Evolutionary conservation across 1,140 invertebrate genomes (phyloP).

Genomic region (Propsilocerus akamusi): DNA sequence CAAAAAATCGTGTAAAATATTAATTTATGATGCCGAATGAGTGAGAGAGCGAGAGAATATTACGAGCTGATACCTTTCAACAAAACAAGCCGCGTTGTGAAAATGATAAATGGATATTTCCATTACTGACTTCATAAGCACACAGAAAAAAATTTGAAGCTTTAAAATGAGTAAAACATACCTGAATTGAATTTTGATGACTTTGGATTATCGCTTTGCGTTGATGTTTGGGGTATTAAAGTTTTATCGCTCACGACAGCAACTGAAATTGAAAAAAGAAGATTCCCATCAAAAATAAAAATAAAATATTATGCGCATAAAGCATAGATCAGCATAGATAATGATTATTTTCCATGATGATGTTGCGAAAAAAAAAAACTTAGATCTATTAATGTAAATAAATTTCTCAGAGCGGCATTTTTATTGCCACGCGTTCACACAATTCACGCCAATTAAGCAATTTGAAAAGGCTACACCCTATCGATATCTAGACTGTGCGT

Average conservation of each 20-base stretch:
- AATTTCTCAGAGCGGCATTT: not conserved
- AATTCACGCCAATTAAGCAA: constrained; percentile 2
- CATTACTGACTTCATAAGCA: not conserved
- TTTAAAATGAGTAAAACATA: constrained; percentile 7
- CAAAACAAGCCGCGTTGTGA: not conserved
- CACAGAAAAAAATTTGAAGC: not conserved
- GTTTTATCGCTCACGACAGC: constrained; percentile 6
- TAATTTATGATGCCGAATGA: too few relatives aligned
- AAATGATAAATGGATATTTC: constrained; percentile 1
- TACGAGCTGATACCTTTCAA: not conserved
- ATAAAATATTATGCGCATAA: too few relatives aligned
- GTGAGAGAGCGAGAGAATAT: too few relatives aligned
- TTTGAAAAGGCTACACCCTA: constrained; percentile 2
- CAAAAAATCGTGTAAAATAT: too few relatives aligned
- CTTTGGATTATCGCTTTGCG: constrained; percentile 14
- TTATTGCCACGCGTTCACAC: not conserved
- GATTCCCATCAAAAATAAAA: not conserved
- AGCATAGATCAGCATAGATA: not conserved
- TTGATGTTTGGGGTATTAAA: constrained; percentile 9
- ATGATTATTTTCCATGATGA: not conserved
- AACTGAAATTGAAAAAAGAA: not conserved
- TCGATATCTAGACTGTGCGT: not conserved
- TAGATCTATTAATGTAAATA: not conserved
- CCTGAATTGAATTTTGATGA: constrained; percentile 14
- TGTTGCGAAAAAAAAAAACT: constrained; percentile 1